A percentile compares a stretch with the other conserved stretches of the same genome.
Evolutionary conservation across 2,797 vertebrate species (phyloP).

Genomic region (Sebastes cheni): DNA sequence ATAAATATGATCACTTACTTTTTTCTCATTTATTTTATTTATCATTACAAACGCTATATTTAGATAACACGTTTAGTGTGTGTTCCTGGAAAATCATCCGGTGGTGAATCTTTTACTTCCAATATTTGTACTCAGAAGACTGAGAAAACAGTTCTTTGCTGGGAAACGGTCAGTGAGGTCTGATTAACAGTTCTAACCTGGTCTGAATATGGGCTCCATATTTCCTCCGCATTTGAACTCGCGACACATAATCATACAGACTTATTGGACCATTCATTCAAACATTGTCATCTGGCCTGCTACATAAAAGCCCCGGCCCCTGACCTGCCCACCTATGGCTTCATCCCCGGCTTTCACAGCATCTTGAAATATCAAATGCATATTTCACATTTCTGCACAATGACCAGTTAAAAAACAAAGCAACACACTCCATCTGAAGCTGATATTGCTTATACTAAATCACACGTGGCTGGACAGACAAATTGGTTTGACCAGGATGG

Average conservation of each 20-base stretch:
- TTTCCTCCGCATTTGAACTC: conserved; percentile 50
- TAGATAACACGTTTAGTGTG: not conserved
- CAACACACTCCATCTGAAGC: conserved; percentile 36
- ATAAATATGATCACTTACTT: not conserved
- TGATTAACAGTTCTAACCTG: conserved; percentile 34
- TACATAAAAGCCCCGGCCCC: conserved; percentile 62
- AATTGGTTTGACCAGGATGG: conserved; percentile 38
- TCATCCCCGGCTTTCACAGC: conserved; percentile 37
- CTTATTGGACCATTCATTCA: conserved; percentile 79
- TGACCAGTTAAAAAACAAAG: conserved; percentile 48
- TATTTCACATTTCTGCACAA: conserved; percentile 73
- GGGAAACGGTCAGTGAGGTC: conserved; percentile 17
- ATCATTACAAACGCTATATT: no score
- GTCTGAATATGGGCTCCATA: conserved; percentile 53
- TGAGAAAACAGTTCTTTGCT: not conserved
- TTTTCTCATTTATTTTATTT: not conserved
- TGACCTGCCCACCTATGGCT: conserved; percentile 66
- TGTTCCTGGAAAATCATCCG: not conserved
- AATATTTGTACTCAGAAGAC: no score
- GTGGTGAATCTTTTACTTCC: not conserved
- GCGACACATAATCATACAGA: conserved; percentile 55
- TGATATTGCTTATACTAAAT: conserved; percentile 76
- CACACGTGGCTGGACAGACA: conserved; percentile 53
- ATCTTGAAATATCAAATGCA: conserved; percentile 74
- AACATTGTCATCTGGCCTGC: conserved; percentile 61